Percentiles rank a stretch among this genome's conserved stretches.
Evolutionary conservation across 2,888 invertebrate genomes (phyloP).

Genomic region (Agriopis leucophaearia): DNA sequence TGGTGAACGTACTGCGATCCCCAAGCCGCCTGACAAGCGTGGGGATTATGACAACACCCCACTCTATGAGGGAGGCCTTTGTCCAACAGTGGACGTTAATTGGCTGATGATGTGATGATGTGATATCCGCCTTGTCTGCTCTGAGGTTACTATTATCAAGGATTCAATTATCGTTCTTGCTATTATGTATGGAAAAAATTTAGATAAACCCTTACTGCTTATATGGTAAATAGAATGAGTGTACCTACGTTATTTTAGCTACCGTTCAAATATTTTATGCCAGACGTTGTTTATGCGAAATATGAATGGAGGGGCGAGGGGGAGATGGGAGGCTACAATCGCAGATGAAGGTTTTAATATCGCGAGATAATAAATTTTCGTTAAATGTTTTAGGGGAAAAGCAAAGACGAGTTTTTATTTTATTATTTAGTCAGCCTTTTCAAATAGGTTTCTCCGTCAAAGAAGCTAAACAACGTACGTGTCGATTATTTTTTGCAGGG

Average conservation of each 20-base stretch:
- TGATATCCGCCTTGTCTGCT: too few relatives aligned
- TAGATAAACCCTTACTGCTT: conserved; percentile 6
- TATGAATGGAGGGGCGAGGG: conserved; percentile 18
- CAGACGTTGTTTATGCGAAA: conserved; percentile 24
- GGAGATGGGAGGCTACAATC: conserved; percentile 19
- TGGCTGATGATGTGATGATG: too few relatives aligned
- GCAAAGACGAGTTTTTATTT: background rate
- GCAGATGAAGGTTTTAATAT: conserved; percentile 27
- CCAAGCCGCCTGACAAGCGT: too few relatives aligned
- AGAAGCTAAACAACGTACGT: background rate
- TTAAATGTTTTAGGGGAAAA: conserved; percentile 14
- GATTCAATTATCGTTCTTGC: too few relatives aligned
- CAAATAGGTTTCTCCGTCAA: background rate
- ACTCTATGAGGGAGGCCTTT: too few relatives aligned
- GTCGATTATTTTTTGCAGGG: background rate
- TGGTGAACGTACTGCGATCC: too few relatives aligned
- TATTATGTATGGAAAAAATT: too few relatives aligned
- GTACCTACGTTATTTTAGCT: conserved; percentile 24
- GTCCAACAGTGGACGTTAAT: too few relatives aligned
- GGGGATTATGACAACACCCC: too few relatives aligned
- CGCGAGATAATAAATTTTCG: conserved; percentile 23
- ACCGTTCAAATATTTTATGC: conserved; percentile 23
- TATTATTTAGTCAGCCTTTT: background rate
- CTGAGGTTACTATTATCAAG: too few relatives aligned
- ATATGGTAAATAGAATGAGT: conserved; percentile 15